A percentile compares a stretch with the other conserved stretches of the same genome.
Conservation (phyloP, 1,140 invertebrate genomes). For the Chironomus tepperi region DNA sequence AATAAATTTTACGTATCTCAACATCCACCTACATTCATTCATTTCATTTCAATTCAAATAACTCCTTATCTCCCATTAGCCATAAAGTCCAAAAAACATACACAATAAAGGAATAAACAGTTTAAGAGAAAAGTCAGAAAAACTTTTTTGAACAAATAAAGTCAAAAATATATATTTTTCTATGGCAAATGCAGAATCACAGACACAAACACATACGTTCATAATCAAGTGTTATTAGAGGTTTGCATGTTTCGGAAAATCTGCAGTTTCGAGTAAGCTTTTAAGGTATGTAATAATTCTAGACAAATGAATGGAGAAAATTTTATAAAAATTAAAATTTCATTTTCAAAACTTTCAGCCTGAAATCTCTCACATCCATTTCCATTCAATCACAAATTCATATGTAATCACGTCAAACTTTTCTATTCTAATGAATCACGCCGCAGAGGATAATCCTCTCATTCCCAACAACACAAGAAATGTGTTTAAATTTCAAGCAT, state of each 20-base stretch:
- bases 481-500: not conserved
- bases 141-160: not conserved
- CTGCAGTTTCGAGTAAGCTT: too few species aligned
- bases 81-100: not conserved
- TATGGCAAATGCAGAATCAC: not conserved
- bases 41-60: not conserved
- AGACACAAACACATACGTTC: not conserved
- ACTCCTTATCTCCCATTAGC: not conserved
- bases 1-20: too few species aligned
- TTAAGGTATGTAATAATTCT: too few species aligned
- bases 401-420: constrained; percentile 8
- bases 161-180: not conserved
- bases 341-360: too few species aligned
- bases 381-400: not conserved
- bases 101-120: too few species aligned
- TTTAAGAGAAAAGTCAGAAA: too few species aligned
- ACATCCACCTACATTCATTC: too few species aligned
- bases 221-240: not conserved
- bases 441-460: not conserved
- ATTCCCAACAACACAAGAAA: not conserved
- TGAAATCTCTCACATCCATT: too few species aligned
- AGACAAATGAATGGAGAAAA: too few species aligned
- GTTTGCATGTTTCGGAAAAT: too few species aligned
- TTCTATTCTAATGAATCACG: constrained; percentile 13
- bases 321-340: too few species aligned